These are phyloP conservation scores for Conus ventricosus DNA, from an alignment of 1,140 invertebrate genomes.

Conservation along the genomic window DNA sequence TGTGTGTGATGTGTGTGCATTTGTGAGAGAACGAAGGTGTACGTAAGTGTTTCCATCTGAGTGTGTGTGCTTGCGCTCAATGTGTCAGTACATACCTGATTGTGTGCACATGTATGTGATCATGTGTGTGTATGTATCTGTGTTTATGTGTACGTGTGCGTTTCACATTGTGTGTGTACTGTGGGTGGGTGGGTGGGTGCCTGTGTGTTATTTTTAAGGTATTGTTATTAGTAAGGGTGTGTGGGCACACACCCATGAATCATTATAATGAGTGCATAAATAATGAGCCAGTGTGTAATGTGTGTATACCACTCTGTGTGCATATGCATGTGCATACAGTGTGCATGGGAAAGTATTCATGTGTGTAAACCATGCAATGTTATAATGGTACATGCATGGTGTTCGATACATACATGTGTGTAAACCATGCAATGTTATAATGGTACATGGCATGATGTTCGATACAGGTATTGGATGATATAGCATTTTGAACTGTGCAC, in stretches of 20 bases:
- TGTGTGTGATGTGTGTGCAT: constrained; percentile 24
- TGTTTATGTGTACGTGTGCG: not conserved
- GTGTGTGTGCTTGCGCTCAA: not conserved
- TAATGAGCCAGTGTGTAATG: not conserved
- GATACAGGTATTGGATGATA: no score
- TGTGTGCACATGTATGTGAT: not conserved
- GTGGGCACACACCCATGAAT: not conserved
- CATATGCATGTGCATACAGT: no score
- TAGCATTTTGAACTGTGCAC: no score
- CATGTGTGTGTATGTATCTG: not conserved
- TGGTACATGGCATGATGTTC: no score
- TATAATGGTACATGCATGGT: no score
- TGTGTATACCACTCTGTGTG: no score
- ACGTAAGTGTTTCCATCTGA: not conserved
- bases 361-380: no score
- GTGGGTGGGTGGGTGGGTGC: not conserved
- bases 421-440: no score
- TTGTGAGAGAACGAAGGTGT: constrained; percentile 5
- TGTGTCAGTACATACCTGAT: not conserved
- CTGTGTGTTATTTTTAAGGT: not conserved
- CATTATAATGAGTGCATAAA: no score
- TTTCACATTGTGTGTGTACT: not conserved
- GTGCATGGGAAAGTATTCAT: not conserved
- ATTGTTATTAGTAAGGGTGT: no score
- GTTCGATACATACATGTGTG: no score